Percentiles rank a stretch among this genome's conserved stretches.
Conservation (phyloP, 2,113 vertebrate genomes). For the Microcebus lehilahytsara region DNA sequence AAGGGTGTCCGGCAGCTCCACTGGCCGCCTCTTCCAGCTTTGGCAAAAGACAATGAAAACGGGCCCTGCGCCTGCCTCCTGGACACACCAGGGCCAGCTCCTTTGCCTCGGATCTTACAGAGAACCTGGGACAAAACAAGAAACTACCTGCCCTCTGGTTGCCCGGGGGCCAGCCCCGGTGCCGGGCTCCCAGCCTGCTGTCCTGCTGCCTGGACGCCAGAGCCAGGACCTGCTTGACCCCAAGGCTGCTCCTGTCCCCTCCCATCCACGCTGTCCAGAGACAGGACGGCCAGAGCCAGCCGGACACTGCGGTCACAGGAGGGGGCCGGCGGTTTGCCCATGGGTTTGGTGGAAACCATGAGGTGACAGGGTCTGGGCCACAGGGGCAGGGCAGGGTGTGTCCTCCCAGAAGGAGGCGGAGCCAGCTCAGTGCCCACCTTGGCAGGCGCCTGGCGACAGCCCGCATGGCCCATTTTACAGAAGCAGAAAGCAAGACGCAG, state of each 20-base stretch:
- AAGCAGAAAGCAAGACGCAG: not conserved
- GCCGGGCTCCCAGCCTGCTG: accelerated
- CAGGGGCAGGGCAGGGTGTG: accelerated
- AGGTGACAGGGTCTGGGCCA: accelerated
- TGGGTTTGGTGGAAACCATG: not conserved
- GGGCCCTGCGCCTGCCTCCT: not conserved
- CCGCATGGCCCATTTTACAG: not conserved
- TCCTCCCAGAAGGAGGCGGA: not conserved
- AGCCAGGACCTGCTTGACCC: accelerated
- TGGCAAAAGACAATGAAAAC: not conserved
- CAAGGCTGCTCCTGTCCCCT: not conserved
- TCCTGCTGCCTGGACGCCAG: not conserved
- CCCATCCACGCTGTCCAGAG: not conserved
- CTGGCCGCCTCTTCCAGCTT: accelerated
- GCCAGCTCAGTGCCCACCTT: accelerated
- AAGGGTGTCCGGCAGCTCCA: too few relatives aligned
- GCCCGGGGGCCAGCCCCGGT: accelerated
- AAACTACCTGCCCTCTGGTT: not conserved
- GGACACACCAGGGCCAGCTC: not conserved
- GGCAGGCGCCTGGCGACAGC: accelerated
- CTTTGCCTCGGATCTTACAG: not conserved
- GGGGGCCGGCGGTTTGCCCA: accelerated
- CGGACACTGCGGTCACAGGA: not conserved
- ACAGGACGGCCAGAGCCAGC: not conserved
- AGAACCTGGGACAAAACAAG: not conserved